Evolutionary conservation across 2,888 invertebrate genomes (phyloP), one percentile per base, ranked within the genome.

Genomic region (Hyles lineata): DNA sequence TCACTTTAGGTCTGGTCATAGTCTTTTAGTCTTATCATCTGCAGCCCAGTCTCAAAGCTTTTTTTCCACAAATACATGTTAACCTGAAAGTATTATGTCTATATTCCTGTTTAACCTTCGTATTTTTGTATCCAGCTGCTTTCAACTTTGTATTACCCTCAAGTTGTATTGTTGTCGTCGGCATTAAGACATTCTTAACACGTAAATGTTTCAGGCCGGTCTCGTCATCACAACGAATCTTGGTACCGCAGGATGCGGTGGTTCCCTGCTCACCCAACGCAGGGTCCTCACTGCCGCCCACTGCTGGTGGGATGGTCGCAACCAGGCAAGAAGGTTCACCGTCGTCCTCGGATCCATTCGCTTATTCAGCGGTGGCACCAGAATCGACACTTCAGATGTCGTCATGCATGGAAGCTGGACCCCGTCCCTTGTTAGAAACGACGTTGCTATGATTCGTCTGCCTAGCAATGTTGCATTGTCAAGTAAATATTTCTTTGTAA

Each of bases 271-370:
- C 59, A 32, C 43, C 0, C n/a, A 21, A 21, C n/a, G 21, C n/a
- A 35, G 43, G 11, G 35, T 67, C 15, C 21, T 62, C 7, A 62
- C 29, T 3, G 29, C 29, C 3, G 23, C 62, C 3, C 29, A 29
- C 1, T 29, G 3, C 29, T 29, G 29, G 29, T 29, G 29, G 29
- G 29, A 29, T 3, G 9, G 86, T 86, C 73, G 17, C 17, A 25
- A 3, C 11, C 63, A 32, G n/a, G 59, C 8, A 11, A 23, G 0
- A 1, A 59, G 21, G 17, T 17, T 87, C 70, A 83, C 80, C 7
- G 87, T 89, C 0, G 85, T 89, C 0, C 85, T 89, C 5, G 90
- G 90, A 4, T 86, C 88, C 19, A 71, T 77, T 11, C 70, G 75
- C 0, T 74, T 90, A 4, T 90, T 87, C 80, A 76, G 74, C n/a